A percentile compares a stretch with the other conserved stretches of the same genome.
phyloP scores from a whole-genome alignment of 1,140 invertebrate genomes.

The Radopholus similis region DNA sequence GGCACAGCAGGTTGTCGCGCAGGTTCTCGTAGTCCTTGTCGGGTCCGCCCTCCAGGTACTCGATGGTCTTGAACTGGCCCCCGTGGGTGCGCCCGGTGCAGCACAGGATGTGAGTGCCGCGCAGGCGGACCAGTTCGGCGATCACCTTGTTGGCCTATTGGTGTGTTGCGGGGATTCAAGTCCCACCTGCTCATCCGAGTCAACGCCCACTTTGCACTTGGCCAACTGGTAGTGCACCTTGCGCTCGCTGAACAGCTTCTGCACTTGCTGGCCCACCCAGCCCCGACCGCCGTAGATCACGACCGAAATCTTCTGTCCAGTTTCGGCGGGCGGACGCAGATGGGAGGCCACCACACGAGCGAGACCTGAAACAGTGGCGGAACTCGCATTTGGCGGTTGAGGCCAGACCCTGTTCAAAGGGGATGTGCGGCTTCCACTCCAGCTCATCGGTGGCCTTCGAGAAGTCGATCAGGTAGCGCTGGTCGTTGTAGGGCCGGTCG shows the following conservation, averaged over 20 bases:
- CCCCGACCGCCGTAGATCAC: constrained; percentile 57
- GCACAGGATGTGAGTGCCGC: constrained; percentile 53
- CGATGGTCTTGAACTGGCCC: constrained; percentile 53
- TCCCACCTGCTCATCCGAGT: constrained; percentile 46
- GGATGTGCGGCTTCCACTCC: constrained; percentile 56
- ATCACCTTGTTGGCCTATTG: constrained; percentile 37
- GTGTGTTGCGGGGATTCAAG: not conserved
- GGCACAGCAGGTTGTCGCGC: constrained; percentile 55
- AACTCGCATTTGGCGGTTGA: not conserved
- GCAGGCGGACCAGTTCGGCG: constrained; percentile 38
- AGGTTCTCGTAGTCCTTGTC: constrained; percentile 55
- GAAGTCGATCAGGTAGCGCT: constrained; percentile 60
- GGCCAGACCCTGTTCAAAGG: constrained; percentile 57
- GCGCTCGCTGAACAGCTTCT: constrained; percentile 27
- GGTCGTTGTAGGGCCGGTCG: constrained; percentile 61
- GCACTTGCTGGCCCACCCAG: constrained; percentile 55
- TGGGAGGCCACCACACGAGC: constrained; percentile 46
- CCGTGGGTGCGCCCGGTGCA: constrained; percentile 58
- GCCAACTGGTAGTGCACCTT: constrained; percentile 38
- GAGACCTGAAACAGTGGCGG: constrained; percentile 35
- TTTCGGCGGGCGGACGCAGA: constrained; percentile 19
- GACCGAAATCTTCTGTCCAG: constrained; percentile 47
- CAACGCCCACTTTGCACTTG: constrained; percentile 33
- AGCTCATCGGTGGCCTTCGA: constrained; percentile 55
- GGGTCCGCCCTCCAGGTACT: constrained; percentile 58